Conservation (phyloP, 2,888 invertebrate species). For the Pheosia gnoma region DNA sequence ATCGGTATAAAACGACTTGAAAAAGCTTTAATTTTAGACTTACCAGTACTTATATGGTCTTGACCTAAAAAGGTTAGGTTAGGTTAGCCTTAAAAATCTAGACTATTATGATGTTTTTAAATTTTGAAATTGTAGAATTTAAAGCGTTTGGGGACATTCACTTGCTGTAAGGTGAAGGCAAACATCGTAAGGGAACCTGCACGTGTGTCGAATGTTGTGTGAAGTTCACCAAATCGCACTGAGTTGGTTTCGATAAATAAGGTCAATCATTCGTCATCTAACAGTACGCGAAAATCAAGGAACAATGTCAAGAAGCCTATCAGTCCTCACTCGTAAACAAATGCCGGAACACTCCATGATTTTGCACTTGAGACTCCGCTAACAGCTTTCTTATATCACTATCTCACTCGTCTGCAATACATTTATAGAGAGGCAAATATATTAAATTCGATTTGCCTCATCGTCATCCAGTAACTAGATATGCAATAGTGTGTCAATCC, state of each 20-base stretch:
- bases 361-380: neutral
- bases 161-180: no score
- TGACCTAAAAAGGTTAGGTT: no score
- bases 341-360: constrained; percentile 5
- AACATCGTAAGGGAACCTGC: no score
- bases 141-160: no score
- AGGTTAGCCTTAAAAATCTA: no score
- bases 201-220: no score
- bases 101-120: no score
- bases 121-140: no score
- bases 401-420: neutral
- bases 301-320: constrained; percentile 1
- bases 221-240: no score
- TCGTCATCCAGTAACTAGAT: neutral
- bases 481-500: neutral
- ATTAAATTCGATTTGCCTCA: neutral
- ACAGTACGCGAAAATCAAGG: neutral
- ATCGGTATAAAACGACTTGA: neutral
- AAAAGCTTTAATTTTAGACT: no score
- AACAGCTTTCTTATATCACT: constrained; percentile 1
- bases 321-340: constrained; percentile 3
- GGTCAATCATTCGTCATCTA: constrained; percentile 3
- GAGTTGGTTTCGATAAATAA: neutral
- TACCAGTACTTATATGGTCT: no score
- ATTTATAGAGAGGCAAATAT: neutral